phyloP scores from a whole-genome alignment of 2,797 vertebrate genomes.

The Percopsis omiscomaycus region DNA sequence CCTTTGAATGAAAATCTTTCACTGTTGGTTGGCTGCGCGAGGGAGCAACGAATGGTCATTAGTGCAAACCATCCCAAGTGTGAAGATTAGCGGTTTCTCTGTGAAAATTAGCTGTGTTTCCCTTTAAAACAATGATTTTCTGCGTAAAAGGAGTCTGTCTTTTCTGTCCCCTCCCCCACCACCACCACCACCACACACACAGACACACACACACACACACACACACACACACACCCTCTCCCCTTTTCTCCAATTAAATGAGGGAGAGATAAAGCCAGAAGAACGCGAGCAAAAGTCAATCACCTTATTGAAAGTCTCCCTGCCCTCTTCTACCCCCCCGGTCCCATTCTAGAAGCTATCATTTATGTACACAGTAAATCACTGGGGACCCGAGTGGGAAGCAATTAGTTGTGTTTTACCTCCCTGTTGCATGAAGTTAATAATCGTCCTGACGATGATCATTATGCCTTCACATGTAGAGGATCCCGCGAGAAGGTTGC shows the following conservation, averaged over 20 bases:
- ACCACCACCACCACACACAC: slow-evolving; percentile 9
- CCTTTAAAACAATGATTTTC: not conserved
- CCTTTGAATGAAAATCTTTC: too few species aligned
- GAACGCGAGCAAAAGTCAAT: slow-evolving; percentile 30
- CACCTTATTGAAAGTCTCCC: slow-evolving; percentile 51
- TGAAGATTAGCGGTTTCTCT: too few species aligned
- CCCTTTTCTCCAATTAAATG: slow-evolving; percentile 39
- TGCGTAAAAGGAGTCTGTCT: not conserved
- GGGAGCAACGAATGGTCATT: too few species aligned
- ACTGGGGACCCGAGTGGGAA: slow-evolving; percentile 35
- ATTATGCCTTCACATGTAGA: slow-evolving; percentile 47
- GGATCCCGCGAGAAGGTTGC: slow-evolving; percentile 23
- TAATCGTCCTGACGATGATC: slow-evolving; percentile 54
- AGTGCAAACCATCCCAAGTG: too few species aligned
- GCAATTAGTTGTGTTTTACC: slow-evolving; percentile 59
- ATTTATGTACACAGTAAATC: slow-evolving; percentile 43
- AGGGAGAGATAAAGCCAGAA: not conserved
- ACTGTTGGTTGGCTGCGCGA: too few species aligned
- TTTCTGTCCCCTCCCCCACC: not conserved
- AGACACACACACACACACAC: not conserved
- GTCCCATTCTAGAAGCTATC: slow-evolving; percentile 19
- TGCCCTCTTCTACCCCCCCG: not conserved
- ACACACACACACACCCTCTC: slow-evolving; percentile 3
- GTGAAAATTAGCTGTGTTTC: not conserved
- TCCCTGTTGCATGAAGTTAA: slow-evolving; percentile 50